phyloP scores from a whole-genome alignment of 2,888 invertebrate genomes.

The Loripinus fragilis region DNA sequence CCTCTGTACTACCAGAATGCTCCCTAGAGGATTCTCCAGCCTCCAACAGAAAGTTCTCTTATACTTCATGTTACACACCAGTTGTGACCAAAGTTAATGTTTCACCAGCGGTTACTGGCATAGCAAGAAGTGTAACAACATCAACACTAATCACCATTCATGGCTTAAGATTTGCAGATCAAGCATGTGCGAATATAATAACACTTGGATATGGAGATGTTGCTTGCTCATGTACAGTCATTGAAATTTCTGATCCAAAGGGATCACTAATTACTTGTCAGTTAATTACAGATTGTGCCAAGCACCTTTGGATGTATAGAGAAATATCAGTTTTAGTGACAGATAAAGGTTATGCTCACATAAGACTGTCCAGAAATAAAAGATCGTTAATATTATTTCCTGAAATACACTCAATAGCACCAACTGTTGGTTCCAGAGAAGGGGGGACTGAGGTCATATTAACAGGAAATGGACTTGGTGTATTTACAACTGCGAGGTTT shows the following conservation, averaged over 20 bases:
- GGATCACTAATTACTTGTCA: neutral
- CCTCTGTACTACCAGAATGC: neutral
- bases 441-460: conserved; percentile 60
- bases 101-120: neutral
- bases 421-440: conserved; percentile 44
- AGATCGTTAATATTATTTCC: conserved; percentile 47
- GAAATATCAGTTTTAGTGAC: neutral
- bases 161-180: neutral
- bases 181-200: neutral
- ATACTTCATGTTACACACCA: neutral
- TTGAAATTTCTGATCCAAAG: neutral
- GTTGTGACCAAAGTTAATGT: neutral
- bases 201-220: neutral
- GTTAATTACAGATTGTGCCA: neutral
- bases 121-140: neutral
- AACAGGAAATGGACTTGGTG: conserved; percentile 47
- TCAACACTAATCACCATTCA: neutral
- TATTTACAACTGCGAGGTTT: conserved; percentile 47
- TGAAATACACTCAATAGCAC: conserved; percentile 33
- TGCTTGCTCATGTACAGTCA: neutral
- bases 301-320: neutral
- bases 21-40: neutral
- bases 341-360: neutral
- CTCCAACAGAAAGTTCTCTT: neutral
- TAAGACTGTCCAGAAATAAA: neutral